A percentile compares a stretch with the other conserved stretches of the same genome.
Evolutionary conservation across 2,888 invertebrate species (phyloP).

Genomic region (Drosophila lacicola): DNA sequence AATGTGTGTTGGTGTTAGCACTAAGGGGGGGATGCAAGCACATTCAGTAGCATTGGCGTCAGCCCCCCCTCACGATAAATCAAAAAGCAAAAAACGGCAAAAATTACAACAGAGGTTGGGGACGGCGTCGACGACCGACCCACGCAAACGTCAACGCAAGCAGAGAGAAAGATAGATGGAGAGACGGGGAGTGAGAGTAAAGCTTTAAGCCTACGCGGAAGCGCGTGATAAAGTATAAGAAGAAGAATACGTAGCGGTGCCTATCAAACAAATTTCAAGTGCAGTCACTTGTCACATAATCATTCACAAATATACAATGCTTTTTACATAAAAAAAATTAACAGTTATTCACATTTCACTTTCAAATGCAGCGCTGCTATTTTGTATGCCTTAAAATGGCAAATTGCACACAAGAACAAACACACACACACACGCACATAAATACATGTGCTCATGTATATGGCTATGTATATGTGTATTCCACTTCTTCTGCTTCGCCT

Average conservation of each 20-base stretch:
- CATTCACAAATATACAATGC: constrained; percentile 3
- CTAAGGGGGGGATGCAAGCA: constrained; percentile 18
- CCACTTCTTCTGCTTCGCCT: constrained; percentile 52
- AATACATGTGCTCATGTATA: constrained; percentile 4
- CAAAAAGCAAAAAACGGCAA: constrained; percentile 39
- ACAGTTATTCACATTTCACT: constrained; percentile 62
- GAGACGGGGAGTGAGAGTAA: constrained; percentile 9
- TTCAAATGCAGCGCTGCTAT: constrained; percentile 58
- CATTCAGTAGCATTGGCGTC: constrained; percentile 54
- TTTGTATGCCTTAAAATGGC: constrained; percentile 59
- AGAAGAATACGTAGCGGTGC: constrained; percentile 24
- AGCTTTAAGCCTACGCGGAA: constrained; percentile 50
- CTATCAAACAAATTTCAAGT: constrained; percentile 45
- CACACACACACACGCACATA: constrained; percentile 8
- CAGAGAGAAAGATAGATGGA: constrained; percentile 15
- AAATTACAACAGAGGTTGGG: constrained; percentile 49
- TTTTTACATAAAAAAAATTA: constrained; percentile 11
- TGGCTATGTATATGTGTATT: constrained; percentile 41
- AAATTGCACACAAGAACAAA: constrained; percentile 63
- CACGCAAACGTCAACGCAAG: constrained; percentile 47
- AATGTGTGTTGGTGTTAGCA: constrained; percentile 3
- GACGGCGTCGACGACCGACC: constrained; percentile 40
- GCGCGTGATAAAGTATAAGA: constrained; percentile 49
- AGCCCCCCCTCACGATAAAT: constrained; percentile 33
- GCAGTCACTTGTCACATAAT: constrained; percentile 23